Evolutionary conservation across 2,113 vertebrate genomes (phyloP).

Genomic region (Lagopus muta): DNA sequence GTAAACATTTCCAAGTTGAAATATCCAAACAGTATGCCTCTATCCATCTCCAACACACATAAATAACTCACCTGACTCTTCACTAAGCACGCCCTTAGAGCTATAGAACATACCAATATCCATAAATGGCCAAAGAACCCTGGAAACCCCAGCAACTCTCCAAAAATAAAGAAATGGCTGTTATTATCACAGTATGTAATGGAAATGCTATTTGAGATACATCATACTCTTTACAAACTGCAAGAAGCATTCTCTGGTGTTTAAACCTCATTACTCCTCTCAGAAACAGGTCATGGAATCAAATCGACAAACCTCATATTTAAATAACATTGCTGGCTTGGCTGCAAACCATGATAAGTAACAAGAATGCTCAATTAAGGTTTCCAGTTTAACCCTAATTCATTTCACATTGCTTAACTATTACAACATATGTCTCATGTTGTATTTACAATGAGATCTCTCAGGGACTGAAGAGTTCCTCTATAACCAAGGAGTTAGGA

Average conservation of each 20-base stretch:
- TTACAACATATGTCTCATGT: background rate
- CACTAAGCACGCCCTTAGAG: background rate
- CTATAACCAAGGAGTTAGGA: background rate
- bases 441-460: background rate
- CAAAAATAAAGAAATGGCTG: background rate
- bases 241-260: slow-evolving; percentile 42
- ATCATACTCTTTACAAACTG: slow-evolving; percentile 45
- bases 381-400: slow-evolving; percentile 41
- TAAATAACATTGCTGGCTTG: slow-evolving; percentile 36
- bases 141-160: background rate
- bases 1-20: background rate
- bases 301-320: slow-evolving; percentile 54
- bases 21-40: background rate
- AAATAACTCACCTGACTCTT: background rate
- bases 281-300: slow-evolving; percentile 36
- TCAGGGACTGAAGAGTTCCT: background rate
- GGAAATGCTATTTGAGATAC: slow-evolving; percentile 42
- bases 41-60: background rate
- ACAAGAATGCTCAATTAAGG: slow-evolving; percentile 39
- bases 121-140: slow-evolving; percentile 37
- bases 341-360: background rate
- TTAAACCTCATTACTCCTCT: slow-evolving; percentile 36
- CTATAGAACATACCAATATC: background rate
- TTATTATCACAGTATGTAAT: slow-evolving; percentile 32
- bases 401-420: background rate